phyloP scores from a whole-genome alignment of 92 coral and sea anemone species.

The Phenganax subtilis region DNA sequence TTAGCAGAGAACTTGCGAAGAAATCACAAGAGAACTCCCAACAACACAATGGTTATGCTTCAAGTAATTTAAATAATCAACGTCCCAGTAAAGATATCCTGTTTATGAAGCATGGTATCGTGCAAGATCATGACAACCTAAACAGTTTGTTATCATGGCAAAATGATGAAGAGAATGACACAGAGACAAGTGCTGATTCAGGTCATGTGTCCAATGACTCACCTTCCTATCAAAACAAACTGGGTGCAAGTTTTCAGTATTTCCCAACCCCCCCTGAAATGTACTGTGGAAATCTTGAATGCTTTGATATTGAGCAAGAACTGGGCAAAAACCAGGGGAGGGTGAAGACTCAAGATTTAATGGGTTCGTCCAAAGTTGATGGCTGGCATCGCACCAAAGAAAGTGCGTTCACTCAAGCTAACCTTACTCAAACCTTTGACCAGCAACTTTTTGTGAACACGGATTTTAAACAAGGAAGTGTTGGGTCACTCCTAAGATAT shows the following conservation, averaged over 20 bases:
- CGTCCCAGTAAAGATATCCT: neutral
- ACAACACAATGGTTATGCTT: neutral
- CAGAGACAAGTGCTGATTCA: slow-evolving; percentile 36
- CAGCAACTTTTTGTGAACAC: slow-evolving; percentile 25
- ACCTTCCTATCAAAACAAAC: slow-evolving; percentile 25
- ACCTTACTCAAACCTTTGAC: too few relatives aligned
- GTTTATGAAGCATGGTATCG: slow-evolving; percentile 11
- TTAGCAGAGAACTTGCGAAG: slow-evolving; percentile 65
- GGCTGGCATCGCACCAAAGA: neutral
- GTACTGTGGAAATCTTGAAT: slow-evolving; percentile 28
- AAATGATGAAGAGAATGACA: slow-evolving; percentile 39
- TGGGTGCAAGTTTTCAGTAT: slow-evolving; percentile 30
- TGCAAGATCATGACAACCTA: neutral
- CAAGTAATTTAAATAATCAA: neutral
- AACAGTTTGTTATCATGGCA: slow-evolving; percentile 16
- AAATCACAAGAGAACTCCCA: neutral
- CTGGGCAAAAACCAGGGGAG: neutral
- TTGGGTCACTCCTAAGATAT: neutral
- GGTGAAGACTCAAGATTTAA: neutral
- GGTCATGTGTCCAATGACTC: slow-evolving; percentile 40
- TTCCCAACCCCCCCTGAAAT: slow-evolving; percentile 3
- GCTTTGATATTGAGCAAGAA: slow-evolving; percentile 35
- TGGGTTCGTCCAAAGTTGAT: neutral
- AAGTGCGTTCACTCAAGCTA: neutral
- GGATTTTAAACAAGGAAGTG: neutral